phyloP scores from a whole-genome alignment of 2,113 vertebrate genomes.

The Aldabrachelys gigantea region DNA sequence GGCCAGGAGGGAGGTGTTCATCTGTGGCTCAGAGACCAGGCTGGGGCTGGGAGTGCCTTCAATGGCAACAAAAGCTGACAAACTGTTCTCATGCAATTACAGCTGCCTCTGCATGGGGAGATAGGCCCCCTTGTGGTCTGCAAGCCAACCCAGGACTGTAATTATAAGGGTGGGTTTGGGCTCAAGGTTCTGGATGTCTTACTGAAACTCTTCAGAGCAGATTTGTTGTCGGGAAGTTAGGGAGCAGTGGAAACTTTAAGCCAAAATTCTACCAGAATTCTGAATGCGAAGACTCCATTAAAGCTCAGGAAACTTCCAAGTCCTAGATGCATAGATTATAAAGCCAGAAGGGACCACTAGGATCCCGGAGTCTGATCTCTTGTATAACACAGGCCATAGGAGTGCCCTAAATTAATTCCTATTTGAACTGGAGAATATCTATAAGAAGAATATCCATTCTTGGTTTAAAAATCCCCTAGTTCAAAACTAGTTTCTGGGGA shows the following conservation, averaged over 20 bases:
- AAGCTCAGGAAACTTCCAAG: background rate
- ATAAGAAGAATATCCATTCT: background rate
- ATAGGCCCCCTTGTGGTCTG: background rate
- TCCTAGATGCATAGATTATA: background rate
- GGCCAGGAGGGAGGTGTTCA: background rate
- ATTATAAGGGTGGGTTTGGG: fast-evolving
- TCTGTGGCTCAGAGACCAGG: background rate
- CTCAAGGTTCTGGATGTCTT: fast-evolving
- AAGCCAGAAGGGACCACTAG: background rate
- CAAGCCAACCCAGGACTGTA: background rate
- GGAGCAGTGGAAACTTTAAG: background rate
- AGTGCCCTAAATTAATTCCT: background rate
- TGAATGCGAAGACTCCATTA: background rate
- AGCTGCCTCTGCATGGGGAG: fast-evolving
- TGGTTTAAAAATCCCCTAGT: background rate
- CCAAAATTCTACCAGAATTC: background rate
- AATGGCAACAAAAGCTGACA: fast-evolving
- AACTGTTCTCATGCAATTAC: fast-evolving
- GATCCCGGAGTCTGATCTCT: background rate
- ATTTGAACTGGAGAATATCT: background rate
- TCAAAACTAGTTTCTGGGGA: background rate
- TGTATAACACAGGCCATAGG: background rate
- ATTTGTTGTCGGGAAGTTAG: background rate
- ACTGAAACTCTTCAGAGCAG: background rate
- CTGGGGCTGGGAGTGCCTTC: background rate